Evolutionary conservation across 1,140 invertebrate species (phyloP), one percentile per base, ranked within the genome.

Genomic region (Cecropterus lyciades): DNA sequence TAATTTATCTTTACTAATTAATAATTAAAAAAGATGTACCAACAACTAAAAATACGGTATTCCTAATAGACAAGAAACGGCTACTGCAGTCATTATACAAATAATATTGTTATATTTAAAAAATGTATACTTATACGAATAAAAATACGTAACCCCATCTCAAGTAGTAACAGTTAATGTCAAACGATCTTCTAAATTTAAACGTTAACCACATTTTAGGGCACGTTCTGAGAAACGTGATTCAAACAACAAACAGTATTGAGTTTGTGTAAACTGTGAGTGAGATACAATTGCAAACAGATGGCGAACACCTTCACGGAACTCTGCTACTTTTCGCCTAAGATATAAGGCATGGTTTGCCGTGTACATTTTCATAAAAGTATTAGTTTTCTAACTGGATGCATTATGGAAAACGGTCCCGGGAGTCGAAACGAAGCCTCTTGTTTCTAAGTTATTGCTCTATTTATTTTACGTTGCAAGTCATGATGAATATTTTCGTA

Each of bases 341-440:
- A 7, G 1, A 40, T 0, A 15, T 63, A 63, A 4, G 33, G 8
- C 11, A 10, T 11, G 17, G 16, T 51, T 14, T 51, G 0, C 33
- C n/a, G n/a, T 63, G 33, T 13, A 16, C 9, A 0, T 51, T 40
- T 40, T 11, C n/a, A 7, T 40, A 63, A 63, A 51, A 63, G 59
- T 63, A 63, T 63, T 63, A 63, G 59, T 63, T 63, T 63, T 63
- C 59, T 63, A 63, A 63, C 59, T 46, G 59, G 59, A 63, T 63
- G 59, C 59, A 63, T 63, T 63, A 63, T 63, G 59, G 59, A 63
- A 51, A 63, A 63, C 46, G 59, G 46, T 49, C 46, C 46, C 59
- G 27, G 8, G 59, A 62, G 59, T 62, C 46, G 59, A 62, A 62
- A 51, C 59, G 48, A 62, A 62, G 59, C 46, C 46, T 62, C 27